phyloP scores from a whole-genome alignment of 37 sponge, comb jelly and placozoan genomes.

The Cliona cf. orientalis region DNA sequence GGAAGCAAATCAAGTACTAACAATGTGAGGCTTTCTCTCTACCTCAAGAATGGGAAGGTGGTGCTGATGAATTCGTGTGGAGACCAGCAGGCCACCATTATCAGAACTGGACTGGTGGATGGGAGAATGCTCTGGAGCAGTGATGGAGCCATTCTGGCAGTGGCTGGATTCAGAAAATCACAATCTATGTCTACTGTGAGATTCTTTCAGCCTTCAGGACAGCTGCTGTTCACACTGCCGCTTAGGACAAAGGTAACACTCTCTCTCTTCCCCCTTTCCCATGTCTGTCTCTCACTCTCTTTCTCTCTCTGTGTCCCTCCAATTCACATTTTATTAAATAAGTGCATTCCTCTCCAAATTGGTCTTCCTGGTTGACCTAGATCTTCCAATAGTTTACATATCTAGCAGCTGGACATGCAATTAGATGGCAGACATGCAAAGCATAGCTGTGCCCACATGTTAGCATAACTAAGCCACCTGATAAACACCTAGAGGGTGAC shows the following conservation, averaged over 20 bases:
- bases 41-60: constrained; percentile 88
- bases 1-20: neutral
- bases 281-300: no score
- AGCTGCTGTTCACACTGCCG: constrained; percentile 81
- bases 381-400: no score
- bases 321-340: no score
- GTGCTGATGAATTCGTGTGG: constrained; percentile 92
- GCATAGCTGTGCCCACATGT: no score
- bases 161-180: constrained; percentile 85
- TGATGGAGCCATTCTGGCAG: constrained; percentile 80
- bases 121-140: constrained; percentile 85
- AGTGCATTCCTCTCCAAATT: no score
- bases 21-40: constrained; percentile 75
- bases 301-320: no score
- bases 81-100: constrained; percentile 91
- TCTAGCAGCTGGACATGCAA: no score
- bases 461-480: no score
- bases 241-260: constrained; percentile 83
- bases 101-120: constrained; percentile 83
- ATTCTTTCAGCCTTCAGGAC: constrained; percentile 83
- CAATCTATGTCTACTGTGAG: constrained; percentile 74
- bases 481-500: no score
- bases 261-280: no score
- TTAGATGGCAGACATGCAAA: no score
- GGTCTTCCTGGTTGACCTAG: no score